These are phyloP conservation scores for Cryptotis parvus DNA, from an alignment of 2,113 vertebrate species.

Conservation along the genomic window DNA sequence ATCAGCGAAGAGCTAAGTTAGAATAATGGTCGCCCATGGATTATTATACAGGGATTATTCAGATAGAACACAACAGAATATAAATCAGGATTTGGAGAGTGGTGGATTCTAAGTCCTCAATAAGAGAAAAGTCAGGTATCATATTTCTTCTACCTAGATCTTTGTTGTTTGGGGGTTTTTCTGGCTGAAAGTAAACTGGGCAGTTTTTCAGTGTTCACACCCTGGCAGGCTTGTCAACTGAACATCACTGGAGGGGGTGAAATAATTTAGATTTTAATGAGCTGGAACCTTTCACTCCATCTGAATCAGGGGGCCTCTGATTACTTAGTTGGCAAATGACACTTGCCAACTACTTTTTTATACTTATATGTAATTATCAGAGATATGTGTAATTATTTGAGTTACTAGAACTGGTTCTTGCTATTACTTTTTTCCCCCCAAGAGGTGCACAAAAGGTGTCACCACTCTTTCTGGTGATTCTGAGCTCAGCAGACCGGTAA, in stretches of 20 bases:
- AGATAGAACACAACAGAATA: not conserved
- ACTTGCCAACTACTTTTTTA: not conserved
- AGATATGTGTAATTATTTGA: not conserved
- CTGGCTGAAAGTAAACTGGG: not conserved
- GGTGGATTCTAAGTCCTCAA: not conserved
- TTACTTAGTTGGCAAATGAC: no score
- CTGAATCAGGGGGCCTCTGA: not conserved
- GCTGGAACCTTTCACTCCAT: not conserved
- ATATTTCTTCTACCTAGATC: not conserved
- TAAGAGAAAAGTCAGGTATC: not conserved
- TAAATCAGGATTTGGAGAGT: not conserved
- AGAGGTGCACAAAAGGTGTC: no score
- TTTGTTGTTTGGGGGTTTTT: not conserved
- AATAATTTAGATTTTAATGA: not conserved
- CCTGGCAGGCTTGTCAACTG: not conserved
- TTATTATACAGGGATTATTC: not conserved
- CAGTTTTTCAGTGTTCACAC: not conserved
- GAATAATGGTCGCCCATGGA: not conserved
- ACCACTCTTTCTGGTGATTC: no score
- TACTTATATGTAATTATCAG: not conserved
- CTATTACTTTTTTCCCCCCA: no score
- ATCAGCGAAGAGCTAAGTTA: not conserved
- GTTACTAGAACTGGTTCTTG: not conserved
- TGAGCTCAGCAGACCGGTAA: no score
- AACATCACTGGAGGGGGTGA: not conserved